phyloP scores from a whole-genome alignment of 2,797 vertebrate species.

The Rhynchotus rufescens region DNA sequence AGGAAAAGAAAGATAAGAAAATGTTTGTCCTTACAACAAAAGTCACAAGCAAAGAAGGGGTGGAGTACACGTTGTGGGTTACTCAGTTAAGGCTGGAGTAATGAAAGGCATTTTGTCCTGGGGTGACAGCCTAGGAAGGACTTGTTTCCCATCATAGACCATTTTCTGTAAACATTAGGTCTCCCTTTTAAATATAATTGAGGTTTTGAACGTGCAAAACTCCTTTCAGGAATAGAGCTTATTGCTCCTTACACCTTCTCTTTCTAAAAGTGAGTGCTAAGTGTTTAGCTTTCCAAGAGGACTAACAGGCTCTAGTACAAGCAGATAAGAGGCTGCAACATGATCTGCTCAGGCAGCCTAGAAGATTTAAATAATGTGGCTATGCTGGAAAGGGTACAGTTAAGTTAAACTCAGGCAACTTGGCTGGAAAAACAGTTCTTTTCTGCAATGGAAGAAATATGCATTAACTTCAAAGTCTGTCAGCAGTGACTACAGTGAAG shows the following conservation, averaged over 20 bases:
- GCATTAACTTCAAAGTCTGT: neutral
- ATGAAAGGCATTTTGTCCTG: neutral
- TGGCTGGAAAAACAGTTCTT: neutral
- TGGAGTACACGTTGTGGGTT: neutral
- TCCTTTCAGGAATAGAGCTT: neutral
- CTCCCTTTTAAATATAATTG: neutral
- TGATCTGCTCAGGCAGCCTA: neutral
- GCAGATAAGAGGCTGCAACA: neutral
- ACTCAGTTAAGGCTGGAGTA: neutral
- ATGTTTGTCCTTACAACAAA: slow-evolving; percentile 60
- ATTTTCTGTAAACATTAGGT: neutral
- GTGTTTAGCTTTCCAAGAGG: neutral
- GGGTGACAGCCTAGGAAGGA: neutral
- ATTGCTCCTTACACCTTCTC: neutral
- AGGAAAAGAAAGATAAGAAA: slow-evolving; percentile 73
- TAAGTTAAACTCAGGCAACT: neutral
- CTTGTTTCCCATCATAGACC: neutral
- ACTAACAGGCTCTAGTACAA: too few relatives aligned
- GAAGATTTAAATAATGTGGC: neutral
- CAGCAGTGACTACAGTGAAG: neutral
- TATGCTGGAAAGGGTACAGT: neutral
- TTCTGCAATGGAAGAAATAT: neutral
- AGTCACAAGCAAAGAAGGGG: slow-evolving; percentile 45
- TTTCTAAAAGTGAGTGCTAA: neutral
- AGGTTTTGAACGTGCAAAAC: neutral